These are phyloP conservation scores for Raja brachyura DNA, from an alignment of 2,113 vertebrate species.

Conservation along the genomic window DNA sequence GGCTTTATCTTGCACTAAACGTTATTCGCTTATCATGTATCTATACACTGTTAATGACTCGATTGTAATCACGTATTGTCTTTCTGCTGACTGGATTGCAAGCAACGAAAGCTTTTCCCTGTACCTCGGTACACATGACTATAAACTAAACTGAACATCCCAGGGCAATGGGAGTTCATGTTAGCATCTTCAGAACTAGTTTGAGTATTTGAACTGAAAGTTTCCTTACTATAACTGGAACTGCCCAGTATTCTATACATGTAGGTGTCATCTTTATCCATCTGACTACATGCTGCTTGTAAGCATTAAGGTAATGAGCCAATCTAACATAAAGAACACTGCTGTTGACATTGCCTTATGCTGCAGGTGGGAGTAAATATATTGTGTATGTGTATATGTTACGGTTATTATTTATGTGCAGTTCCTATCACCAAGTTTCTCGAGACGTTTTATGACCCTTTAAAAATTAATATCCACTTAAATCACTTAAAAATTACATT, in stretches of 20 bases:
- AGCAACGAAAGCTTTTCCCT: no score
- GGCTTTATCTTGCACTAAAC: no score
- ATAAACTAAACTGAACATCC: no score
- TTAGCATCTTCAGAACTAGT: background rate
- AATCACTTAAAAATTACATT: conserved; percentile 36
- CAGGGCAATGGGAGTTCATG: background rate
- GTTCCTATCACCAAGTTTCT: conserved; percentile 23
- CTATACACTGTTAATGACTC: no score
- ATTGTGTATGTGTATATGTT: background rate
- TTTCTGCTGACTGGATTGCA: no score
- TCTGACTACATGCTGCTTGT: background rate
- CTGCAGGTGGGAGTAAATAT: background rate
- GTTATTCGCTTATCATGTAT: no score
- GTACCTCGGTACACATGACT: no score
- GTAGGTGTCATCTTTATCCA: background rate
- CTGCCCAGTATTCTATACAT: background rate
- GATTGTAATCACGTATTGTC: no score
- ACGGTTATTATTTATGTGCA: background rate
- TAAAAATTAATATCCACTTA: conserved; percentile 38
- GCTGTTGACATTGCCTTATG: background rate
- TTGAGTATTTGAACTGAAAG: background rate
- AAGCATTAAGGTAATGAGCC: background rate
- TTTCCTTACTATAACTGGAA: background rate
- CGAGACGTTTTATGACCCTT: background rate
- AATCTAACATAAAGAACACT: background rate